Percentiles rank a stretch among this genome's conserved stretches.
These are phyloP conservation scores for Lophochroa leadbeateri DNA, from an alignment of 2,113 vertebrate genomes.

Conservation along the genomic window DNA sequence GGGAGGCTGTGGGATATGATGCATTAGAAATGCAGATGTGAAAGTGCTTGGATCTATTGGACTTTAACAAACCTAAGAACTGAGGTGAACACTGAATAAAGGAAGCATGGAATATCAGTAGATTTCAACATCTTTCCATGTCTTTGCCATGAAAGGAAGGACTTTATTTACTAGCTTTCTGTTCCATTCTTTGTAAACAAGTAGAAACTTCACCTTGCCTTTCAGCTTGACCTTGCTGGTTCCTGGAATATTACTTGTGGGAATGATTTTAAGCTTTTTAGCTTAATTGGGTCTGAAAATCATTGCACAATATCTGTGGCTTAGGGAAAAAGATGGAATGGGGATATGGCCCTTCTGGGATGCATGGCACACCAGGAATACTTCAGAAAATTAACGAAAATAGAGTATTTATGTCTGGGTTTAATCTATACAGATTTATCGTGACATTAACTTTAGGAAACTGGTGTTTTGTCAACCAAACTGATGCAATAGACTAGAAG, in stretches of 20 bases:
- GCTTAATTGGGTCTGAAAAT: neutral
- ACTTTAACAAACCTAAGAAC: neutral
- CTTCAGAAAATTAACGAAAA: neutral
- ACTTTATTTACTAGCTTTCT: neutral
- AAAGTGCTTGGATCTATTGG: neutral
- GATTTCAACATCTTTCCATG: too few relatives aligned
- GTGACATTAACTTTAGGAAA: neutral
- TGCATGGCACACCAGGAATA: neutral
- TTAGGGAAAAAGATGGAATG: neutral
- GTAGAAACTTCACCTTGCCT: neutral
- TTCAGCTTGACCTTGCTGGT: neutral
- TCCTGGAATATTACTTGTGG: fast-evolving
- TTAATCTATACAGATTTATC: neutral
- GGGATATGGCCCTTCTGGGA: neutral
- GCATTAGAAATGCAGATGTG: neutral
- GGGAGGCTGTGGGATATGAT: neutral
- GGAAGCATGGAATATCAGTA: neutral
- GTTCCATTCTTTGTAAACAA: neutral
- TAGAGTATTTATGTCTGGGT: neutral
- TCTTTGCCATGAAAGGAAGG: neutral
- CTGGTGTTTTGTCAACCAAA: neutral
- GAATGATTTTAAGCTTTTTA: neutral
- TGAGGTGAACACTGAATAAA: neutral
- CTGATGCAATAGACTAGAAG: neutral
- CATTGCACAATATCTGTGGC: neutral